Percentiles rank a stretch among this genome's conserved stretches.
These are phyloP conservation scores for Psittacula derbiana DNA, from an alignment of 2,797 vertebrate species.

Conservation along the genomic window DNA sequence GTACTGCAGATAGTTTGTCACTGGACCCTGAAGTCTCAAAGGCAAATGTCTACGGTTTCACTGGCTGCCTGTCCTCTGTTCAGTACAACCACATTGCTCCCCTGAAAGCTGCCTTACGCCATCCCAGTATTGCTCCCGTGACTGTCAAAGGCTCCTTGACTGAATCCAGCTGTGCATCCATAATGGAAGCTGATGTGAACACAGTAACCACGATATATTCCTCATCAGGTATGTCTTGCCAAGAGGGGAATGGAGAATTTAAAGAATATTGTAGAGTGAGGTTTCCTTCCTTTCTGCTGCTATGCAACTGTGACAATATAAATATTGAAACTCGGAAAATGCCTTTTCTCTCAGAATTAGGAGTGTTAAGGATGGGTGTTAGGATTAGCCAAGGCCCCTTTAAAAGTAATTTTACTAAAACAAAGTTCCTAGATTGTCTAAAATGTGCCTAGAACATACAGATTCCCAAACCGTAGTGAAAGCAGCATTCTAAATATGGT, in stretches of 20 bases:
- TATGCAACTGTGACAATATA: neutral
- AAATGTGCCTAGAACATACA: neutral
- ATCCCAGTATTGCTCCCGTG: constrained; percentile 82
- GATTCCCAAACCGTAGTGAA: neutral
- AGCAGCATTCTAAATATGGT: neutral
- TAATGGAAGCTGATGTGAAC: constrained; percentile 77
- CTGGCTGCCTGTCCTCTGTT: constrained; percentile 92
- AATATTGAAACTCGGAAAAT: neutral
- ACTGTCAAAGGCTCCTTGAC: constrained; percentile 82
- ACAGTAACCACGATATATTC: constrained; percentile 83
- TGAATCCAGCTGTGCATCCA: constrained; percentile 84
- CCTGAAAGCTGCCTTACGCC: constrained; percentile 90
- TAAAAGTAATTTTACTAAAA: neutral
- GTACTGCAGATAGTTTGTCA: constrained; percentile 76
- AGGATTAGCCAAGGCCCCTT: neutral
- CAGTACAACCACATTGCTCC: constrained; percentile 92
- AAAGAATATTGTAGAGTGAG: neutral
- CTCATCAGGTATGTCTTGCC: constrained; percentile 82
- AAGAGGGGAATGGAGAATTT: neutral
- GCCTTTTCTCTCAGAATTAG: neutral
- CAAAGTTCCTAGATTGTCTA: neutral
- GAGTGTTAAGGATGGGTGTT: neutral
- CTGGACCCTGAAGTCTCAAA: constrained; percentile 82
- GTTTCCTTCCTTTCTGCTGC: neutral
- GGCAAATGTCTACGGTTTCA: constrained; percentile 86